phyloP scores from a whole-genome alignment of 2,113 vertebrate species.

The Trogon surrucura region DNA sequence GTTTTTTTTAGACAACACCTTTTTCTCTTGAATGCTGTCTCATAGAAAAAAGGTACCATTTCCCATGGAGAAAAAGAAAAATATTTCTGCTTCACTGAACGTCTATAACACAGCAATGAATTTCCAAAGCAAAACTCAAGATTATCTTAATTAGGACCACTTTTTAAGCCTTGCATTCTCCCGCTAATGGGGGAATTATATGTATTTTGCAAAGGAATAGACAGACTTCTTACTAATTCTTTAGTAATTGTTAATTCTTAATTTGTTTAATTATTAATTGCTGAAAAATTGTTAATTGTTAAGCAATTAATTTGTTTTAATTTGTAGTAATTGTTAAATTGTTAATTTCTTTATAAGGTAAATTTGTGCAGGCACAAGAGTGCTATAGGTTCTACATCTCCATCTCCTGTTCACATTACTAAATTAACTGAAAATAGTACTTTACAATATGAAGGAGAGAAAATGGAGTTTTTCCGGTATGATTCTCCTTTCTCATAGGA shows the following conservation, averaged over 20 bases:
- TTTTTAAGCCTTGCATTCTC: background rate
- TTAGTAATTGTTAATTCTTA: background rate
- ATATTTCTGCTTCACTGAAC: background rate
- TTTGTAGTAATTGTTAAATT: too few species aligned
- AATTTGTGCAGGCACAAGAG: background rate
- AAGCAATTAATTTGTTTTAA: too few species aligned
- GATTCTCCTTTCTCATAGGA: background rate
- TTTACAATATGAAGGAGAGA: background rate
- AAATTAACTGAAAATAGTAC: background rate
- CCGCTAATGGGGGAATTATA: background rate
- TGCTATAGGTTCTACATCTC: background rate
- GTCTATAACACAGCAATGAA: background rate
- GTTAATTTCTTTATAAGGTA: background rate
- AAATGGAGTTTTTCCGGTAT: background rate
- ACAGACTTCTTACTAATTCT: background rate
- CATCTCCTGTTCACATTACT: background rate
- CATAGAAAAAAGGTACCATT: background rate
- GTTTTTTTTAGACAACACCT: background rate
- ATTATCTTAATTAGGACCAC: background rate
- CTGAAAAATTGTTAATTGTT: too few species aligned
- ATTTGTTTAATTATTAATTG: too few species aligned
- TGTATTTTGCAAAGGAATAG: background rate
- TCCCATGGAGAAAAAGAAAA: background rate
- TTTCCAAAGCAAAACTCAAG: background rate
- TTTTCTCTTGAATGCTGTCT: background rate